These are phyloP conservation scores for Lasioglossum albipes DNA, from an alignment of 1,140 invertebrate genomes.

Conservation along the genomic window DNA sequence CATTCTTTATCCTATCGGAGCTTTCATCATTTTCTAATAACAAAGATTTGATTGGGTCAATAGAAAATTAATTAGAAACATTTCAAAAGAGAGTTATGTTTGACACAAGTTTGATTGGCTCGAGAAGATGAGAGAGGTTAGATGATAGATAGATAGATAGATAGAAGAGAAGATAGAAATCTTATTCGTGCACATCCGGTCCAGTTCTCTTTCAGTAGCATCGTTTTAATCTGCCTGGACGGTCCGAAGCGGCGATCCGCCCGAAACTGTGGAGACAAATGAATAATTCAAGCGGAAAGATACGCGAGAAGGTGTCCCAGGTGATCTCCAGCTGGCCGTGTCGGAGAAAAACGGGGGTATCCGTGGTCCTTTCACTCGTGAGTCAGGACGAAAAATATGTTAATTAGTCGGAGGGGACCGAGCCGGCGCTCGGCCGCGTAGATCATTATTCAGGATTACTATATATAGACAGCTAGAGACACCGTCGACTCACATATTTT, in stretches of 20 bases:
- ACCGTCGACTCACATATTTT: constrained; percentile 57
- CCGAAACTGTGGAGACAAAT: neutral
- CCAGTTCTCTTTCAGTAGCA: too few species aligned
- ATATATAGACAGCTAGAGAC: constrained; percentile 70
- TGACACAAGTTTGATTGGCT: too few species aligned
- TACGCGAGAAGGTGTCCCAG: neutral
- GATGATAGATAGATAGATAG: too few species aligned
- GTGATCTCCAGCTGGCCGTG: constrained; percentile 11
- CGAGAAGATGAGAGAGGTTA: too few species aligned
- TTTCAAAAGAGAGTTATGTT: too few species aligned
- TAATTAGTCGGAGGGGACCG: constrained; percentile 47
- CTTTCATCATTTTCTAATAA: too few species aligned
- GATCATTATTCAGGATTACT: constrained; percentile 69
- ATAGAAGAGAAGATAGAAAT: too few species aligned
- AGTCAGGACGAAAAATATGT: constrained; percentile 65
- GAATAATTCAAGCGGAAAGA: neutral
- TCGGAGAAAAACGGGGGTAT: neutral
- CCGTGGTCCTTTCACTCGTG: constrained; percentile 54
- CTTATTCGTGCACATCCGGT: too few species aligned
- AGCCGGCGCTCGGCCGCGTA: constrained; percentile 3
- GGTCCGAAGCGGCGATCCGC: neutral
- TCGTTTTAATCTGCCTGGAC: too few species aligned
- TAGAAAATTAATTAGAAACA: too few species aligned
- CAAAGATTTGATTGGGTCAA: too few species aligned
- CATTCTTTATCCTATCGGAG: too few species aligned